phyloP scores from a whole-genome alignment of 30 jellyfish, hydroid and myxozoan species.

The Pelagia noctiluca region DNA sequence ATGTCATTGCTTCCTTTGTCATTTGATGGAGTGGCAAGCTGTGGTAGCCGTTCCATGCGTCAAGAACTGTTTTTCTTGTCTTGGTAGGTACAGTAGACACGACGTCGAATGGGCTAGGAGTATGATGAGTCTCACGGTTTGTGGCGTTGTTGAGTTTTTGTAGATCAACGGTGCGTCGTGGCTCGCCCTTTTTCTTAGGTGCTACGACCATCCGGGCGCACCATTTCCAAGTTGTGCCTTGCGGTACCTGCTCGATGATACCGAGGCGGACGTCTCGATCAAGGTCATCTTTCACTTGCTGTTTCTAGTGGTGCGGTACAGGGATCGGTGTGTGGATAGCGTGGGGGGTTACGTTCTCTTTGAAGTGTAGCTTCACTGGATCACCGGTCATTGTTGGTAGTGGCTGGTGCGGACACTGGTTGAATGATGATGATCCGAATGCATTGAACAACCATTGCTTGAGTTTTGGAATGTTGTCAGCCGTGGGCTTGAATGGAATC shows the following conservation, averaged over 20 bases:
- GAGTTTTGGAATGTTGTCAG: conserved; percentile 2
- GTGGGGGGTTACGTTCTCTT: conserved; percentile 12
- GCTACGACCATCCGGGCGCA: conserved; percentile 30
- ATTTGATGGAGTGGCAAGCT: conserved; percentile 40
- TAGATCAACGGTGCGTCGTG: conserved; percentile 69
- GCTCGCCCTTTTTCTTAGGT: conserved; percentile 13
- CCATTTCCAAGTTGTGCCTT: conserved; percentile 2
- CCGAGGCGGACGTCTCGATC: conserved; percentile 48
- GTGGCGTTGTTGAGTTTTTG: conserved; percentile 61
- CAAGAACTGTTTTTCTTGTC: conserved; percentile 67
- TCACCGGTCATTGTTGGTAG: conserved; percentile 60
- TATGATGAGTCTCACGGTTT: conserved; percentile 75
- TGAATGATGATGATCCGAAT: conserved; percentile 45
- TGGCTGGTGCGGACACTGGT: conserved; percentile 58
- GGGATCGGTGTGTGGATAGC: conserved; percentile 64
- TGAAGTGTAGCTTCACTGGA: conserved; percentile 30
- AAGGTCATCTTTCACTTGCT: conserved; percentile 28
- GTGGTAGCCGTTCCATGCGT: conserved; percentile 87
- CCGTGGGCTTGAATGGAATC: conserved; percentile 20
- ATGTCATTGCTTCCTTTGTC: conserved; percentile 50
- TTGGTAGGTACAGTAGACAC: conserved; percentile 41
- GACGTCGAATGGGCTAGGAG: too few species aligned
- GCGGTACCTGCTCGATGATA: conserved; percentile 15
- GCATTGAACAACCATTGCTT: conserved; percentile 18
- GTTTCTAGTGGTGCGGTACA: conserved; percentile 64